A percentile compares a stretch with the other conserved stretches of the same genome.
Conservation (phyloP, 1,140 invertebrate genomes). For the Thaumetopoea pityocampa region DNA sequence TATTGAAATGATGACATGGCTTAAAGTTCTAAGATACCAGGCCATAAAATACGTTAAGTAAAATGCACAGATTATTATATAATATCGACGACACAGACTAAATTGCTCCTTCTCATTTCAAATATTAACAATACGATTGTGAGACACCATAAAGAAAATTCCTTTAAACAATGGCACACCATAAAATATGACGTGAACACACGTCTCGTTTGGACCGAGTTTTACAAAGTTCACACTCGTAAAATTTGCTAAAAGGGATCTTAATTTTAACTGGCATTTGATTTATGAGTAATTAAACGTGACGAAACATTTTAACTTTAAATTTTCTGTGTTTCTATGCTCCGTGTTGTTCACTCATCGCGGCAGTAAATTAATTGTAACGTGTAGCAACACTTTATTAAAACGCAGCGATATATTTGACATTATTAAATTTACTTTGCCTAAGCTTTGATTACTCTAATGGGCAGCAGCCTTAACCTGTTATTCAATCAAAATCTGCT, state of each 20-base stretch:
- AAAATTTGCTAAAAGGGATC: constrained; percentile 28
- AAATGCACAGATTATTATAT: too few species aligned
- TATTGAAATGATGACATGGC: too few species aligned
- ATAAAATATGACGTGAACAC: constrained; percentile 22
- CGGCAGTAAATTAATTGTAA: constrained; percentile 11
- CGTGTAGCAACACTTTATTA: constrained; percentile 5
- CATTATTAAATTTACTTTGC: too few species aligned
- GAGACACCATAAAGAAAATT: constrained; percentile 1
- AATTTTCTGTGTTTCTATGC: constrained; percentile 15
- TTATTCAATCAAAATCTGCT: too few species aligned
- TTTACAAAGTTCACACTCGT: constrained; percentile 28
- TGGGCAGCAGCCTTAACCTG: too few species aligned
- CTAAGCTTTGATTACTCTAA: too few species aligned
- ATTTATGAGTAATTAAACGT: constrained; percentile 35
- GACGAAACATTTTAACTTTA: constrained; percentile 26
- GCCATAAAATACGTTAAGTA: too few species aligned
- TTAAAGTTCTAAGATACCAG: too few species aligned
- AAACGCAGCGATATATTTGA: too few species aligned
- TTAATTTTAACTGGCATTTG: constrained; percentile 32
- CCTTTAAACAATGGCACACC: constrained; percentile 16
- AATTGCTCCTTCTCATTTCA: too few species aligned
- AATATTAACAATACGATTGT: too few species aligned
- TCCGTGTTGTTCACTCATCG: constrained; percentile 9
- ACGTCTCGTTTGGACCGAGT: constrained; percentile 19
- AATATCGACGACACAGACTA: too few species aligned